A percentile compares a stretch with the other conserved stretches of the same genome.
Conservation (phyloP, 2,888 invertebrate species). For the Gnatocerus cornutus region DNA sequence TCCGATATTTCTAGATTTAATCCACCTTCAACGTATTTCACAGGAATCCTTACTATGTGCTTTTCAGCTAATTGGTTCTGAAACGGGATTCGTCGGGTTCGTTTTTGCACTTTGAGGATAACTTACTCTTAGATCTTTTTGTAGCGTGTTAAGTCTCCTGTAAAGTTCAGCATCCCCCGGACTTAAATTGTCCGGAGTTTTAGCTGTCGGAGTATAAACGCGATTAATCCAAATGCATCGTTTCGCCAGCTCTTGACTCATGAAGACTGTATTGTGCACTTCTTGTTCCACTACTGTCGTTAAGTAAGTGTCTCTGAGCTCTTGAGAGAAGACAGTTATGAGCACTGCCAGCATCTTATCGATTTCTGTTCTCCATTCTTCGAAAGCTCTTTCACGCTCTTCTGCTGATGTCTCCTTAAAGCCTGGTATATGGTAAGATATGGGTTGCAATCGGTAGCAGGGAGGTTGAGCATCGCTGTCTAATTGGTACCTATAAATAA, state of each 20-base stretch:
- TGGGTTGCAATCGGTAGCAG: constrained; percentile 82
- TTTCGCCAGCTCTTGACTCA: constrained; percentile 85
- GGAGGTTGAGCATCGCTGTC: constrained; percentile 84
- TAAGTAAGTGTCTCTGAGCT: constrained; percentile 85
- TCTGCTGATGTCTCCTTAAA: constrained; percentile 71
- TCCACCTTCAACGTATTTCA: constrained; percentile 73
- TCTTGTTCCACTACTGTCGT: constrained; percentile 89
- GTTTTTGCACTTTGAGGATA: background rate
- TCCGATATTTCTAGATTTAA: constrained; percentile 74
- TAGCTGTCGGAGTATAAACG: constrained; percentile 74
- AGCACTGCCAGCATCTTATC: constrained; percentile 80
- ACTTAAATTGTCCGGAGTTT: constrained; percentile 74
- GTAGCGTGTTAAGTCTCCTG: constrained; percentile 80
- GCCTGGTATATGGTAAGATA: constrained; percentile 73
- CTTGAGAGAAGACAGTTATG: constrained; percentile 82
- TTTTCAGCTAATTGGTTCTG: constrained; percentile 83
- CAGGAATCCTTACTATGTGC: constrained; percentile 79
- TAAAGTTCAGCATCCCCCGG: constrained; percentile 78
- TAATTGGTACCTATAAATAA: constrained; percentile 76
- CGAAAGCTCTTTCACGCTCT: constrained; percentile 72
- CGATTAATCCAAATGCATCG: constrained; percentile 88
- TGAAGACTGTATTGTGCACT: constrained; percentile 86
- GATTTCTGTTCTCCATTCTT: constrained; percentile 75
- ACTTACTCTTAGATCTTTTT: constrained; percentile 81
- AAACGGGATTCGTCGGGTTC: constrained; percentile 51